Evolutionary conservation across 2,888 invertebrate genomes (phyloP).

Genomic region (Cheilosia scutellata): DNA sequence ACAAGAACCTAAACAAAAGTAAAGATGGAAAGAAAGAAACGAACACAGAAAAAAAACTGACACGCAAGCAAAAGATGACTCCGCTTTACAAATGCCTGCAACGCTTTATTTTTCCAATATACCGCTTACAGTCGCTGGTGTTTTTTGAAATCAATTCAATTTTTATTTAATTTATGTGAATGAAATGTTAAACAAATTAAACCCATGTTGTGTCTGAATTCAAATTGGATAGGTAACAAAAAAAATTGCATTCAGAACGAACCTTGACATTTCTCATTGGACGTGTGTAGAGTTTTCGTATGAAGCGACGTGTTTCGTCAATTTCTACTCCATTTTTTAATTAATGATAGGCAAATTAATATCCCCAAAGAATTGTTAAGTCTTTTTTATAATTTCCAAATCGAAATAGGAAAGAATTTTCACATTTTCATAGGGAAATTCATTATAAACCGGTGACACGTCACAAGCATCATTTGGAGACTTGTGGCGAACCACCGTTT

Average conservation of each 20-base stretch:
- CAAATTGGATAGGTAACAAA: neutral
- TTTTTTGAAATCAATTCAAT: neutral
- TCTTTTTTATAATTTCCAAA: neutral
- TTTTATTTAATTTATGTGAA: neutral
- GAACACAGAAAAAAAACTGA: conserved; percentile 61
- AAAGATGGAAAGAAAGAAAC: conserved; percentile 2
- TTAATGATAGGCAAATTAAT: neutral
- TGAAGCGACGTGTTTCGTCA: neutral
- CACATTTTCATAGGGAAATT: conserved; percentile 20
- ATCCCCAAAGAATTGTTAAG: neutral
- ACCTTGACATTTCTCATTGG: conserved; percentile 45
- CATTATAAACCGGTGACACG: conserved; percentile 70
- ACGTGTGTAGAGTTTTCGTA: conserved; percentile 4
- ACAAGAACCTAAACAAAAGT: conserved; percentile 42
- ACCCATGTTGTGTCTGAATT: neutral
- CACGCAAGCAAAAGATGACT: conserved; percentile 72
- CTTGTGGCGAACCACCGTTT: conserved; percentile 50
- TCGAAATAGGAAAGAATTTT: neutral
- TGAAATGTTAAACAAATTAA: neutral
- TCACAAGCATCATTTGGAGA: conserved; percentile 74
- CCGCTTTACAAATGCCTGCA: neutral
- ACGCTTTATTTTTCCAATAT: neutral
- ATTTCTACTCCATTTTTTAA: neutral
- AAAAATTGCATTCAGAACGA: conserved; percentile 15
- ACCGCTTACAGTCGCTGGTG: neutral